Conservation (phyloP, 2,888 invertebrate genomes). For the Chaetogeoica ovagalla region DNA sequence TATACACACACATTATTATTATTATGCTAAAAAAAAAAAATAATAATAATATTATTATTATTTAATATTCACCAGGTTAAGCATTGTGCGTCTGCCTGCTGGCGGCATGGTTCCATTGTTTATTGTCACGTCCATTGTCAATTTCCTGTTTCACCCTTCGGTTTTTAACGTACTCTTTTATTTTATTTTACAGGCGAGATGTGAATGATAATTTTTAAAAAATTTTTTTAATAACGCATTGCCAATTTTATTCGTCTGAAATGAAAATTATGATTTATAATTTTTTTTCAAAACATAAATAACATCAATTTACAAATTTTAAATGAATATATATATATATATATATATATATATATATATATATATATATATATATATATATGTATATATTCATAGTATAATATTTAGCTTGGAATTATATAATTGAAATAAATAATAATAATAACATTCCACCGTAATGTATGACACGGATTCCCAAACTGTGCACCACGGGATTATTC, state of each 20-base stretch:
- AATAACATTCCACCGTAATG: no score
- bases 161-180: conserved; percentile 51
- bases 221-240: neutral
- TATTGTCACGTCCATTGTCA: conserved; percentile 53
- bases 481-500: no score
- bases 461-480: no score
- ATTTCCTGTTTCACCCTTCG: conserved; percentile 53
- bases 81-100: conserved; percentile 33
- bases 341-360: no score
- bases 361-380: no score
- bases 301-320: no score
- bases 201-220: conserved; percentile 46
- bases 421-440: no score
- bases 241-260: conserved; percentile 35
- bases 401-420: no score
- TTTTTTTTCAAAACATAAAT: neutral
- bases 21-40: conserved; percentile 37
- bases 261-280: conserved; percentile 32
- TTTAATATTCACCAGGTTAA: conserved; percentile 52
- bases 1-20: conserved; percentile 14
- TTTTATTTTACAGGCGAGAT: conserved; percentile 45
- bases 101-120: conserved; percentile 45
- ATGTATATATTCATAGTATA: no score
- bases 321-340: no score
- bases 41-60: conserved; percentile 47